Base-by-base conservation (phyloP, 2,797 vertebrate genomes). In the Antrozous pallidus region DNA sequence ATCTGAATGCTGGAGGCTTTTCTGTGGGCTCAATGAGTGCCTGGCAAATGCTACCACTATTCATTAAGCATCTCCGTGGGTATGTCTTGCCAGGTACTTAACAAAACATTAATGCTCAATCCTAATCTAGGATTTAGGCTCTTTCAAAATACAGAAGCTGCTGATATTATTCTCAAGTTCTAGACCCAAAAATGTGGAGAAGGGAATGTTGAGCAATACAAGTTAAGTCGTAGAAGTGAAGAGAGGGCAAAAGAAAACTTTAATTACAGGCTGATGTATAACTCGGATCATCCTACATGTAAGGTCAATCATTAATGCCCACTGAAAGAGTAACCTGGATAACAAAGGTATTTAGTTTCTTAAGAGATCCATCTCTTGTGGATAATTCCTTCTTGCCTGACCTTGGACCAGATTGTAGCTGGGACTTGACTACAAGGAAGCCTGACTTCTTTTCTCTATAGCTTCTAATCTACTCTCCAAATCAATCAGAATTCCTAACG, bases 301-400 rank as follows among this genome's bases (percentile, higher is more conserved):
- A 54, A 77, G 85, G 95, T 97, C 95, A 93, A 94, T 95, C 95
- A 95, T 90, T 97, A 93, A 96, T 97, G 93, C 45, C 82, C 65
- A 54, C 28, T 74, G 93, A 88, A 93, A 91, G 78, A 93, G 71
- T 33, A 69, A 61, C 88, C 61, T 65, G 38, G 63, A 67, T 65
- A 83, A 67, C 92, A 88, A 88, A 93, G 84, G 82, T 94, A 83
- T 96, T 95, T 80, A 49, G 88, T 97, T 95, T 92, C 95, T 54
- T 90, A 81, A 90, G 70, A 56, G n/a, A 88, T 36, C 79, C 51
- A 69, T 82, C 80, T n/a, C 40, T 38, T 8, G 7, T 17, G 22
- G 28, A 67, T 67, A 81, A 56, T 73, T 92, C 94, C 91, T 90
- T 96, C 91, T 90, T 85, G 51, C 7, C 56, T 96, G 75, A 84